Conservation (phyloP, 2,888 invertebrate genomes). For the Drosophila nigricruria region DNA sequence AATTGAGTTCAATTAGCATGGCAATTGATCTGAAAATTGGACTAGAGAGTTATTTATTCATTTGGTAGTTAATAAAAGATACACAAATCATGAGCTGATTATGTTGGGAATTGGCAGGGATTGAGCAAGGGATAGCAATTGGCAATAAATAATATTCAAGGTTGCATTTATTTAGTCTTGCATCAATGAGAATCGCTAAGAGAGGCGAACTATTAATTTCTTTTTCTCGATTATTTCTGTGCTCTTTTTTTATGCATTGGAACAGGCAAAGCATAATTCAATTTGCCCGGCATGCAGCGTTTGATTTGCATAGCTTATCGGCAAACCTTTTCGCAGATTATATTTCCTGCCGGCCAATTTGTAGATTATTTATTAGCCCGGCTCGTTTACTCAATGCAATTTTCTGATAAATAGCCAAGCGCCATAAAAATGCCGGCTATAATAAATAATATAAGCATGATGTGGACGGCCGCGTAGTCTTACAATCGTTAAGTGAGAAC, state of each 20-base stretch:
- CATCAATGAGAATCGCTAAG: not conserved
- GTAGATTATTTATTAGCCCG: conserved; percentile 46
- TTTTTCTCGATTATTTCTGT: not conserved
- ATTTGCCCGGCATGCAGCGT: not conserved
- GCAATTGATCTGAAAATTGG: not conserved
- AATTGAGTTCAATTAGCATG: not conserved
- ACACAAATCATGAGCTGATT: not conserved
- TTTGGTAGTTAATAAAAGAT: not conserved
- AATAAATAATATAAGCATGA: conserved; percentile 58
- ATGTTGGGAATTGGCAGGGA: not conserved
- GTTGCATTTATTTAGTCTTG: no score
- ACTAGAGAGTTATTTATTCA: not conserved
- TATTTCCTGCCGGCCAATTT: conserved; percentile 22
- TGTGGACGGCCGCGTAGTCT: conserved; percentile 1
- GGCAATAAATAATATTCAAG: not conserved
- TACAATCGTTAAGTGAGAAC: conserved; percentile 13
- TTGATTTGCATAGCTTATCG: conserved; percentile 15
- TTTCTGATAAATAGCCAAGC: conserved; percentile 54
- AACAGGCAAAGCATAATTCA: not conserved
- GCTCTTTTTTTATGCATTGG: not conserved
- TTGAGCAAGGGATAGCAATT: not conserved
- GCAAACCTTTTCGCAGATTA: conserved; percentile 4
- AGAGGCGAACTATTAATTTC: not conserved
- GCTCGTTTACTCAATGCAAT: conserved; percentile 45
- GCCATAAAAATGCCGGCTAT: conserved; percentile 52